Base-by-base conservation (phyloP, 2,113 vertebrate species). In the Nipponia nippon region DNA sequence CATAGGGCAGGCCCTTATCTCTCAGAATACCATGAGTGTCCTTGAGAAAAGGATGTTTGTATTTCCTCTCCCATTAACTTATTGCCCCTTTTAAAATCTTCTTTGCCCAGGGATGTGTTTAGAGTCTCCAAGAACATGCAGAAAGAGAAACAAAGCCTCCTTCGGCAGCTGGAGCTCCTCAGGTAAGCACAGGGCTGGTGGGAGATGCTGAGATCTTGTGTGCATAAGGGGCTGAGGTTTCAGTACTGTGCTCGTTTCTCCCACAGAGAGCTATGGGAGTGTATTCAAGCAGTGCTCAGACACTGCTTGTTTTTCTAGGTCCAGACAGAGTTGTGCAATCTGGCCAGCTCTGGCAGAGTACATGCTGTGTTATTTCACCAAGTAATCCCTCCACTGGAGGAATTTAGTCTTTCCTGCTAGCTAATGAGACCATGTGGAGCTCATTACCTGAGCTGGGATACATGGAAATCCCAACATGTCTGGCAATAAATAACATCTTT, bases 41-140 rank as follows among this genome's bases (percentile, higher is more conserved):
- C 19, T 27, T 21, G 22, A 72, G 77, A 79, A 66, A 66, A 5
- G 10, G 8, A 63, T 59, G 46, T 87, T 55, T 34, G 21, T 30
- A 15, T 91, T 65, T 94, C 38, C 36, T 94, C 30, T 81, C 26
- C 22, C 8, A 38, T 40, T 93, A 47, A 87, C 65, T 87, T 87
- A 36, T 47, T 92, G 87, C 10, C 10, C 34, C 38, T 40, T 82
- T 90, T 58, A 63, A 93, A 93, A 93, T 78, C 9, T 21, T 25
- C 23, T 66, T 46, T 15, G 11, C 49, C 11, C 96, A 99, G 99
- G 94, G 98, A 98, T 44, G 98, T 99, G 89, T 96, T 98, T 36
- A 98, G 98, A 38, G 99, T 99, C 73, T 99, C 99, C 21, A 98
- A 97, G 95, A 99, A 99, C 97, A 99, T 99, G 98, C 99, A 99